Evolutionary conservation across 2,888 invertebrate species (phyloP).

Genomic region (Plagiodera versicolora): DNA sequence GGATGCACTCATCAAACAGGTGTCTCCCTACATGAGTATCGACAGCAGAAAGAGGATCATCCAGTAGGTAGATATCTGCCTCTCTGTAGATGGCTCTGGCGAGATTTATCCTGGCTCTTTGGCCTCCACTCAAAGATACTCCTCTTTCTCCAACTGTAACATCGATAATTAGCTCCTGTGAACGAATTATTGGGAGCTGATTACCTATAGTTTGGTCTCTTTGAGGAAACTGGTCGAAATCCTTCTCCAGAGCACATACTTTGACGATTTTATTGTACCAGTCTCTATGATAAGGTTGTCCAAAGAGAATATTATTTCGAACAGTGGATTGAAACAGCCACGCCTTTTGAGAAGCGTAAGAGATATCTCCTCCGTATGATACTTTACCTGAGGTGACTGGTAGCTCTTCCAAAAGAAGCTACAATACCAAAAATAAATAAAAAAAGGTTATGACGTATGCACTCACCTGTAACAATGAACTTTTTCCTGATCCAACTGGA

Average conservation of each 20-base stretch:
- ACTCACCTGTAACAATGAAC: slow-evolving; percentile 55
- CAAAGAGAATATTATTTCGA: slow-evolving; percentile 83
- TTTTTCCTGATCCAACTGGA: slow-evolving; percentile 85
- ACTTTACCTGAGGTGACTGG: slow-evolving; percentile 58
- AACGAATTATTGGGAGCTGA: slow-evolving; percentile 59
- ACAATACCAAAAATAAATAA: too few relatives aligned
- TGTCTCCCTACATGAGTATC: slow-evolving; percentile 42
- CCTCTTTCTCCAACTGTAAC: slow-evolving; percentile 60
- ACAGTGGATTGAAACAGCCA: slow-evolving; percentile 84
- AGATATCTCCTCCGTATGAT: slow-evolving; percentile 66
- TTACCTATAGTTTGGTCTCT: slow-evolving; percentile 62
- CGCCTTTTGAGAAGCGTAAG: slow-evolving; percentile 81
- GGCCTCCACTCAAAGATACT: slow-evolving; percentile 23
- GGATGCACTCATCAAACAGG: slow-evolving; percentile 69
- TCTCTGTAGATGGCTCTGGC: slow-evolving; percentile 82
- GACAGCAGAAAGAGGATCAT: slow-evolving; percentile 59
- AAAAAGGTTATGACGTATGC: not conserved
- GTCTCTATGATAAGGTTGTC: slow-evolving; percentile 55
- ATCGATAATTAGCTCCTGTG: too few relatives aligned
- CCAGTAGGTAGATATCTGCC: slow-evolving; percentile 81
- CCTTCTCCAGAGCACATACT: slow-evolving; percentile 10
- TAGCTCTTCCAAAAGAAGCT: slow-evolving; percentile 47
- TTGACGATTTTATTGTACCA: slow-evolving; percentile 13
- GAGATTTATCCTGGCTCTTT: slow-evolving; percentile 23
- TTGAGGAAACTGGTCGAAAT: slow-evolving; percentile 45